A percentile compares a stretch with the other conserved stretches of the same genome.
phyloP scores from a whole-genome alignment of 2,113 vertebrate genomes.

The Neodontobutis hainanensis region DNA sequence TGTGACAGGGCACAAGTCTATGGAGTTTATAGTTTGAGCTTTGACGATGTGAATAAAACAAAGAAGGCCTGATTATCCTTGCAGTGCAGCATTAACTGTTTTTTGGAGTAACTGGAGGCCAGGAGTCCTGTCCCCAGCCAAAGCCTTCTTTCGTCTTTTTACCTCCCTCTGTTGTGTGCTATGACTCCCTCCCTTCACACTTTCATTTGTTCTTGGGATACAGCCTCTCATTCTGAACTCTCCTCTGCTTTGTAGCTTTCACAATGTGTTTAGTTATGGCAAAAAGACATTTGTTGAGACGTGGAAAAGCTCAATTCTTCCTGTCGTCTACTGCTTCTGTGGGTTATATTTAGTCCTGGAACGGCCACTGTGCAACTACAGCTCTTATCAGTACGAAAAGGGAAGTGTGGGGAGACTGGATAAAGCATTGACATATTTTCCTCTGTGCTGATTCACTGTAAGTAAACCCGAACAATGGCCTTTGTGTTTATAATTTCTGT shows the following conservation, averaged over 20 bases:
- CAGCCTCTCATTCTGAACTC: slow-evolving; percentile 60
- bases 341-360: slow-evolving; percentile 73
- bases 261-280: slow-evolving; percentile 61
- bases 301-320: slow-evolving; percentile 62
- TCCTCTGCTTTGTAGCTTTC: slow-evolving; percentile 51
- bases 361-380: slow-evolving; percentile 46
- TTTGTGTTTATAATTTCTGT: slow-evolving; percentile 29
- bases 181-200: slow-evolving; percentile 43
- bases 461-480: slow-evolving; percentile 61
- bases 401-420: slow-evolving; percentile 56
- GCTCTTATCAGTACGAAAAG: slow-evolving; percentile 67
- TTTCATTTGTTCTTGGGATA: slow-evolving; percentile 60
- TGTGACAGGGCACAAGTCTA: no score
- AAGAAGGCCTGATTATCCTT: no score
- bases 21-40: no score
- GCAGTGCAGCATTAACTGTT: no score
- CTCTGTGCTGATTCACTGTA: slow-evolving; percentile 53
- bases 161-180: slow-evolving; percentile 20
- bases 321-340: slow-evolving; percentile 38
- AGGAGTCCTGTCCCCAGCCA: slow-evolving; percentile 33
- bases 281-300: slow-evolving; percentile 51
- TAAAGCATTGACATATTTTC: slow-evolving; percentile 20
- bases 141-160: slow-evolving; percentile 33
- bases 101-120: slow-evolving; percentile 17
- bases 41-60: no score